Conservation (phyloP, 2,888 invertebrate species). For the Cheilosia vulpina region DNA sequence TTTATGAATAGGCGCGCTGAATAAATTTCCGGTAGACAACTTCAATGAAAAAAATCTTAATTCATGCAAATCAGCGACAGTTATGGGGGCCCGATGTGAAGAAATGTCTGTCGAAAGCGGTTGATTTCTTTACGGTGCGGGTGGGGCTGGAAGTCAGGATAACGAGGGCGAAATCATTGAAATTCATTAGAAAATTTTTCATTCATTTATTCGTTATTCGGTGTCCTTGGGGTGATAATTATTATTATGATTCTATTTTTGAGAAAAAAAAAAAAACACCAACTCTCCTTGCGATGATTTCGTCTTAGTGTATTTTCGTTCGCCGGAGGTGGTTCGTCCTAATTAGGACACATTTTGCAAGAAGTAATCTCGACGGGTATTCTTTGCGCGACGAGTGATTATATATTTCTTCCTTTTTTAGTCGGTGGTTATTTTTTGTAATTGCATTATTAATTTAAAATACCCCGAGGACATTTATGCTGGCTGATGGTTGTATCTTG, state of each 20-base stretch:
- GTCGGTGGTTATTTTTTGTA: slow-evolving; percentile 63
- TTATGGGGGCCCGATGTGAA: neutral
- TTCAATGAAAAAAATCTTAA: slow-evolving; percentile 67
- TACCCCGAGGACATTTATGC: slow-evolving; percentile 53
- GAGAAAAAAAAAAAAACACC: neutral
- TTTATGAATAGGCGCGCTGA: slow-evolving; percentile 55
- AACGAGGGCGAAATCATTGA: slow-evolving; percentile 65
- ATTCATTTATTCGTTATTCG: slow-evolving; percentile 48
- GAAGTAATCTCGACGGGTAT: slow-evolving; percentile 54
- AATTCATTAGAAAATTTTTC: slow-evolving; percentile 61
- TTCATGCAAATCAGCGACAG: slow-evolving; percentile 66
- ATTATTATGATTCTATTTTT: slow-evolving; percentile 67
- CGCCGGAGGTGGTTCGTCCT: slow-evolving; percentile 56
- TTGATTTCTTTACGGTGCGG: slow-evolving; percentile 17
- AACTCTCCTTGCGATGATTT: slow-evolving; percentile 25
- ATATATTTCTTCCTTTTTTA: slow-evolving; percentile 18
- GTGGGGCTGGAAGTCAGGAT: slow-evolving; percentile 24
- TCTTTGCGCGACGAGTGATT: slow-evolving; percentile 43
- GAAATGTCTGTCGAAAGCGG: slow-evolving; percentile 36
- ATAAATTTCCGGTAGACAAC: slow-evolving; percentile 70
- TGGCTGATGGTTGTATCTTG: too few relatives aligned
- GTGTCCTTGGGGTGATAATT: slow-evolving; percentile 65
- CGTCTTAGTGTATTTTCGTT: slow-evolving; percentile 51
- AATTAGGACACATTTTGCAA: slow-evolving; percentile 67
- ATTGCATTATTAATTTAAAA: slow-evolving; percentile 75